These are phyloP conservation scores for Tinamus major DNA, from an alignment of 2,797 vertebrate genomes.

Conservation along the genomic window DNA sequence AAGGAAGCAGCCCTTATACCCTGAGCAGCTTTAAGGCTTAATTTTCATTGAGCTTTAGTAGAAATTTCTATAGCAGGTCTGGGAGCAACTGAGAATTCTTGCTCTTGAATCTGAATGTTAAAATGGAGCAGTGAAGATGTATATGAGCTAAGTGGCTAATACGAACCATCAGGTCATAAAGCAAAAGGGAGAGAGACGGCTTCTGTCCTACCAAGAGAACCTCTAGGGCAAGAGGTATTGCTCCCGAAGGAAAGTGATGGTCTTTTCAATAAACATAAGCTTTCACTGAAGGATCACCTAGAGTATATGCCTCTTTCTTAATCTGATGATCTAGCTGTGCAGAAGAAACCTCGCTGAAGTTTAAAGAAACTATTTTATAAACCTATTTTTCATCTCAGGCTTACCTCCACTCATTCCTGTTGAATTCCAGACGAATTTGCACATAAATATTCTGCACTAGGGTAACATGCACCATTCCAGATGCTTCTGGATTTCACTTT, in stretches of 20 bases:
- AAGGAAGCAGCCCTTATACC: not conserved
- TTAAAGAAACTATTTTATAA: not conserved
- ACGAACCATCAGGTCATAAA: not conserved
- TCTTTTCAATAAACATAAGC: not conserved
- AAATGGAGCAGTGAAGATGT: not conserved
- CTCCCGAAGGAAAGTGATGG: not conserved
- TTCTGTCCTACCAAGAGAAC: not conserved
- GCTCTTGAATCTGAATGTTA: not conserved
- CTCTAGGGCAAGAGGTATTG: not conserved
- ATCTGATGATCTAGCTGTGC: not conserved
- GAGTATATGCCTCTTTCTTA: not conserved
- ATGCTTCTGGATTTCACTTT: not conserved
- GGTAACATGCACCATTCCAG: not conserved
- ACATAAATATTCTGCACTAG: not conserved
- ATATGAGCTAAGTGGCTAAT: not conserved
- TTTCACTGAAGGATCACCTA: not conserved
- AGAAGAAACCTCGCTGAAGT: not conserved
- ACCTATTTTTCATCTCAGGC: not conserved
- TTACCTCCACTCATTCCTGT: not conserved
- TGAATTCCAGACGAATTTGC: not conserved
- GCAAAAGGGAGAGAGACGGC: not conserved
- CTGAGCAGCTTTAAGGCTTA: not conserved
- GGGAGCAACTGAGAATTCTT: not conserved
- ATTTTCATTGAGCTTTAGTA: slow-evolving; percentile 1
- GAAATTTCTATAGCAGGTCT: not conserved